Conservation (phyloP, 2,797 vertebrate species). For the Argya squamiceps region DNA sequence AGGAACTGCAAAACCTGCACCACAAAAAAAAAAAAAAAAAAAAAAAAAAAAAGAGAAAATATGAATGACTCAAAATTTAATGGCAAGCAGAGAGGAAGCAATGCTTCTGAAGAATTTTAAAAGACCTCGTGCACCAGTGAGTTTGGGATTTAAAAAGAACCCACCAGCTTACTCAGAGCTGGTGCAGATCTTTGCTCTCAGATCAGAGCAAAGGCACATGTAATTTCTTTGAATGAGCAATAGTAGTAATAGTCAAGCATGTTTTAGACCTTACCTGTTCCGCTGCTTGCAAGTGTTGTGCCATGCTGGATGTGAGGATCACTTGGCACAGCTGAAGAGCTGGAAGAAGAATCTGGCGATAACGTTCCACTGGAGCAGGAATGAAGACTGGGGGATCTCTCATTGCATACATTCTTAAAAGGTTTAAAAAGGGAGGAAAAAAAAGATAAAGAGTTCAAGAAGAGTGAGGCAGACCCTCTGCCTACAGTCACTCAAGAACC, state of each 20-base stretch:
- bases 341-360: conserved; percentile 93
- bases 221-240: not conserved
- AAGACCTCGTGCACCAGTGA: not conserved
- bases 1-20: conserved; percentile 93
- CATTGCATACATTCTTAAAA: conserved; percentile 83
- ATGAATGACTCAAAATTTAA: not conserved
- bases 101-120: not conserved
- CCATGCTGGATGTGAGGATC: conserved; percentile 92
- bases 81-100: not conserved
- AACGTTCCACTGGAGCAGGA: conserved; percentile 91
- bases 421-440: not conserved
- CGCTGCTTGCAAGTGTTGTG: conserved; percentile 93
- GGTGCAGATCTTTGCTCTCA: no score
- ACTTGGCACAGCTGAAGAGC: conserved; percentile 91
- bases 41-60: not conserved
- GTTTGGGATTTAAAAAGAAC: not conserved
- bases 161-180: not conserved
- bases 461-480: not conserved
- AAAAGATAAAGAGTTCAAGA: not conserved
- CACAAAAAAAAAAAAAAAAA: not conserved
- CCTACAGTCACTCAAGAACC: not conserved
- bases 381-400: conserved; percentile 92
- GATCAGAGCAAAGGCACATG: not conserved
- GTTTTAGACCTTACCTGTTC: conserved; percentile 82
- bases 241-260: not conserved